Percentiles rank a stretch among this genome's conserved stretches.
These are phyloP conservation scores for Polymixis lichenea DNA, from an alignment of 2,888 invertebrate genomes.

Conservation along the genomic window DNA sequence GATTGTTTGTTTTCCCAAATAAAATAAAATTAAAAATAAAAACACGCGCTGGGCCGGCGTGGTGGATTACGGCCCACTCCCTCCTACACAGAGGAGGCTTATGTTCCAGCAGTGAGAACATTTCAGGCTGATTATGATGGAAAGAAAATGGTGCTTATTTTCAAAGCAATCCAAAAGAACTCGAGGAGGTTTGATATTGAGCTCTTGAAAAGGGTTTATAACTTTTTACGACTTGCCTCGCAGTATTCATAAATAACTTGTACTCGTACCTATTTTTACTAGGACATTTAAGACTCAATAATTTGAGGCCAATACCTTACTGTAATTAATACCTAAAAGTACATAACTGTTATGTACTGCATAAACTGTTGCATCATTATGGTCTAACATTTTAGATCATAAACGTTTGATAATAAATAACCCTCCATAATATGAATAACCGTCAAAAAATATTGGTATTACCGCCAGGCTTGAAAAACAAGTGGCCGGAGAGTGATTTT, in stretches of 20 bases:
- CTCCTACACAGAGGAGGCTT: no score
- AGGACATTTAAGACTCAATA: not conserved
- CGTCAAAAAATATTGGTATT: conserved; percentile 15
- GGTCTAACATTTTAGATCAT: not conserved
- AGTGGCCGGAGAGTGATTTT: conserved; percentile 12
- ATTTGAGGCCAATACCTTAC: not conserved
- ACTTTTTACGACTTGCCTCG: conserved; percentile 19
- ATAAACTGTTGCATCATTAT: not conserved
- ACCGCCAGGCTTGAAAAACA: conserved; percentile 9
- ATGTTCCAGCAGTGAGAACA: no score
- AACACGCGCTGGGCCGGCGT: no score
- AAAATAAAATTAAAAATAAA: no score
- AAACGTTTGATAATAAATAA: not conserved
- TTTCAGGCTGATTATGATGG: no score
- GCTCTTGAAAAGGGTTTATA: conserved; percentile 3
- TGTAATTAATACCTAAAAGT: not conserved
- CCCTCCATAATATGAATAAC: not conserved
- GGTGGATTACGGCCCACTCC: no score
- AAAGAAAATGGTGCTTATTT: conserved; percentile 2
- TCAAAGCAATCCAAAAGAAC: conserved; percentile 7
- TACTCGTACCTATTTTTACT: conserved; percentile 1
- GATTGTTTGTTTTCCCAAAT: no score
- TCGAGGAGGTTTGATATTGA: conserved; percentile 19
- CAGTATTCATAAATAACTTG: conserved; percentile 17
- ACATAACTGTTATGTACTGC: not conserved